A percentile compares a stretch with the other conserved stretches of the same genome.
Evolutionary conservation across 2,113 vertebrate species (phyloP).

Genomic region (Pteronura brasiliensis): DNA sequence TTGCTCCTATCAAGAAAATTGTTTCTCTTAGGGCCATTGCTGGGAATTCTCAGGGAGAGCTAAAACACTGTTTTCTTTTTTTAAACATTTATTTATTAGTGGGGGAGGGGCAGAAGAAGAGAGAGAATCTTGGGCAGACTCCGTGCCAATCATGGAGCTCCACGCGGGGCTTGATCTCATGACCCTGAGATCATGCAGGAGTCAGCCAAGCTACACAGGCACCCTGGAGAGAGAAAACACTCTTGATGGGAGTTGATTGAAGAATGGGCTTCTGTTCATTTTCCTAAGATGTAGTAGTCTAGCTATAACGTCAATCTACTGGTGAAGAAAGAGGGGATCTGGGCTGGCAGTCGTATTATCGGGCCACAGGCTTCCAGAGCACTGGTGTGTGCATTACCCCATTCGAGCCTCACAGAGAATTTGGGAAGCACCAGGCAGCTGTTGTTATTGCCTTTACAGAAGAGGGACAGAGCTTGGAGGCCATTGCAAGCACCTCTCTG

Average conservation of each 20-base stretch:
- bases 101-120: neutral
- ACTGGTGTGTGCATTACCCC: neutral
- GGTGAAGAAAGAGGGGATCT: neutral
- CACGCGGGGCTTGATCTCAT: neutral
- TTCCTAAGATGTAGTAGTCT: neutral
- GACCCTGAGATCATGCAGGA: neutral
- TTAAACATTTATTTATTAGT: neutral
- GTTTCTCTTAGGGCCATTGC: neutral
- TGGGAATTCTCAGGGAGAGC: neutral
- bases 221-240: neutral
- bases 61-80: neutral
- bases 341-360: neutral
- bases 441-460: neutral
- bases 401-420: neutral
- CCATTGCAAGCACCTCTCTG: neutral
- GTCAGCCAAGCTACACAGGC: neutral
- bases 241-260: neutral
- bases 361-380: neutral
- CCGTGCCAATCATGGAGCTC: neutral
- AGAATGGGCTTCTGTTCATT: accelerated
- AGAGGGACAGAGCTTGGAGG: neutral
- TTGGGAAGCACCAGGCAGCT: neutral
- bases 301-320: neutral
- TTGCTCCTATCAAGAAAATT: neutral
- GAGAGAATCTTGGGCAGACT: neutral